A percentile compares a stretch with the other conserved stretches of the same genome.
phyloP scores from a whole-genome alignment of 2,888 invertebrate species.

The Drosophila lutescens region DNA sequence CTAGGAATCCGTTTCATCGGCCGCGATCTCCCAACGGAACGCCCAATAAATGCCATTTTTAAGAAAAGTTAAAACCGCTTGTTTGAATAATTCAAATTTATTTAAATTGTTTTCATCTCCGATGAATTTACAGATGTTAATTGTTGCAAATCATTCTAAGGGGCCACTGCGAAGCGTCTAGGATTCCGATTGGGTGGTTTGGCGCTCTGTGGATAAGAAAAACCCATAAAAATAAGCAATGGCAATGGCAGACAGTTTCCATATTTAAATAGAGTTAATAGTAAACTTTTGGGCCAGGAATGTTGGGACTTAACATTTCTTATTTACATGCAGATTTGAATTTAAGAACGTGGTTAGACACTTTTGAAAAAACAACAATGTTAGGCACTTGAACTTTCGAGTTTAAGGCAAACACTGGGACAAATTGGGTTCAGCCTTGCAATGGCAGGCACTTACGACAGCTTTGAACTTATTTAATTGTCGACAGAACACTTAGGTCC shows the following conservation, averaged over 20 bases:
- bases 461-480: slow-evolving; percentile 18
- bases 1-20: not conserved
- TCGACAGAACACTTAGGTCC: slow-evolving; percentile 38
- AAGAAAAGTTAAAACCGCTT: not conserved
- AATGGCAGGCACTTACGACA: slow-evolving; percentile 62
- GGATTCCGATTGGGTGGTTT: slow-evolving; percentile 40
- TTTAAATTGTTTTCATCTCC: slow-evolving; percentile 59
- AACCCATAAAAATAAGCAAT: not conserved
- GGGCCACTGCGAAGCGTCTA: slow-evolving; percentile 28
- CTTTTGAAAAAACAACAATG: not conserved
- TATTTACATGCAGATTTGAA: not conserved
- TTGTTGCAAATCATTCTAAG: slow-evolving; percentile 12
- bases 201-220: slow-evolving; percentile 47
- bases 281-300: not conserved
- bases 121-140: slow-evolving; percentile 33
- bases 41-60: slow-evolving; percentile 1
- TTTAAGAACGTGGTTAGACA: slow-evolving; percentile 12
- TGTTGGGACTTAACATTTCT: not conserved
- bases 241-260: not conserved
- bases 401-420: slow-evolving; percentile 10
- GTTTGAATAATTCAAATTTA: slow-evolving; percentile 38
- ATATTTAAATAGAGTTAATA: not conserved
- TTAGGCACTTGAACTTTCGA: slow-evolving; percentile 6
- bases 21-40: not conserved
- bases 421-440: slow-evolving; percentile 18